Base-by-base conservation (phyloP, 2,888 invertebrate species). In the Nymphalis c-album region DNA sequence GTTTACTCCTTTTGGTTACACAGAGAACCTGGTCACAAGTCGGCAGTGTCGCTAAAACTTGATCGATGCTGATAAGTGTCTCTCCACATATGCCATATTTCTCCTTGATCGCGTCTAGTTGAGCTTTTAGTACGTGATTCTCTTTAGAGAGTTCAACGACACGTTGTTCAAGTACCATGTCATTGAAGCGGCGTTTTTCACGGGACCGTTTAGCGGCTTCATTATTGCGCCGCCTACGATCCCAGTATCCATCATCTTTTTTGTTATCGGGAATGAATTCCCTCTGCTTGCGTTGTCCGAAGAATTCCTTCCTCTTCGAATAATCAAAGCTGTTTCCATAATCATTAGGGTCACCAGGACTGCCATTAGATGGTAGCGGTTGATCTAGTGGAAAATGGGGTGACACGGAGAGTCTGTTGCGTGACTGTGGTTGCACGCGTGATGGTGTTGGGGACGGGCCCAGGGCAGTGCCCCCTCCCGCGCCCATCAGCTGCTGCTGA, bases 161-260 rank as follows among this genome's bases (percentile, higher is more conserved):
- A 59, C 98, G 94, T 77, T 97, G 97, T 82, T 99, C 99, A 70
- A 99, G 93, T 1, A 98, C 97, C 97, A 98, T 97, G 88, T 99
- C 98, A 84, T 99, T 98, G 91, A 97, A 96, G 59, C 98, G 95
- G 53, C 98, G 94, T 87, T 99, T 99, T 86, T 99, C 98, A n/a
- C 98, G 94, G 7, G 98, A 98, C 57, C 98, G 93, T 85, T 99
- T 98, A 67, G 99, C 99, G 0, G 99, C 99, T 87, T 98, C 98
- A 88, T 99, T 99, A 90, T 99, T 99, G 69, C 98, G 94, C 72
- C 98, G 94, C 67, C 99, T 94, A 67, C 98, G 95, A 87, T 98
- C 98, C 99, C 99, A 99, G 88, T 99, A 99, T 81, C 97, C 97
- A 79, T 98, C 98, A 82, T 99, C 98, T 85, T 99, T 99, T 86